Percentiles rank a stretch among this genome's conserved stretches.
Conservation (phyloP, 2,113 vertebrate genomes). For the Rhinoderma darwinii region DNA sequence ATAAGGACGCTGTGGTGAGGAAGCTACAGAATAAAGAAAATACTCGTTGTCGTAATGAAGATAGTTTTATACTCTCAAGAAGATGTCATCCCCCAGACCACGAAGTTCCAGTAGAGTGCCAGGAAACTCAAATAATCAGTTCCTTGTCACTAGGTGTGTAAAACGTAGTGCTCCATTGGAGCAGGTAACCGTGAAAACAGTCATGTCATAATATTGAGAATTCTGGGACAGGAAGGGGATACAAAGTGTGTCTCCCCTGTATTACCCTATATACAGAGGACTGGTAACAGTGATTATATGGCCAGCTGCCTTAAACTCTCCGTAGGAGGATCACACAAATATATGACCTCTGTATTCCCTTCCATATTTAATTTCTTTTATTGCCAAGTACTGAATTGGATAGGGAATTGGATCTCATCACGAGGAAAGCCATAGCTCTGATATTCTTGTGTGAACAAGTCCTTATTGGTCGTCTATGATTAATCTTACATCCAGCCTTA, state of each 20-base stretch:
- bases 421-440: not conserved
- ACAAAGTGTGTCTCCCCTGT: not conserved
- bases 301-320: not conserved
- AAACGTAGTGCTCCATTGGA: not conserved
- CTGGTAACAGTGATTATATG: conserved; percentile 1
- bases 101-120: not conserved
- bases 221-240: not conserved
- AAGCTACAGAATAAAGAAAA: not conserved
- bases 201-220: not conserved
- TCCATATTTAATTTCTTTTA: not conserved
- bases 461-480: not conserved
- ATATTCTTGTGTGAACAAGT: not conserved
- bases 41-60: not conserved
- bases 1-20: not conserved
- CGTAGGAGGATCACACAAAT: not conserved
- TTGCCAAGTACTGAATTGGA: not conserved
- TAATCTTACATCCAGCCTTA: not conserved
- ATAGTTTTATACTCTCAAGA: not conserved
- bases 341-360: not conserved
- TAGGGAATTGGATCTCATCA: not conserved
- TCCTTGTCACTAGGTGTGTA: not conserved
- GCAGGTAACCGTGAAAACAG: not conserved
- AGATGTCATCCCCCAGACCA: not conserved
- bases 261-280: conserved; percentile 1
- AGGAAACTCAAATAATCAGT: not conserved